Base-by-base conservation (phyloP, 2,888 invertebrate species). In the Sphecodes monilicornis region DNA sequence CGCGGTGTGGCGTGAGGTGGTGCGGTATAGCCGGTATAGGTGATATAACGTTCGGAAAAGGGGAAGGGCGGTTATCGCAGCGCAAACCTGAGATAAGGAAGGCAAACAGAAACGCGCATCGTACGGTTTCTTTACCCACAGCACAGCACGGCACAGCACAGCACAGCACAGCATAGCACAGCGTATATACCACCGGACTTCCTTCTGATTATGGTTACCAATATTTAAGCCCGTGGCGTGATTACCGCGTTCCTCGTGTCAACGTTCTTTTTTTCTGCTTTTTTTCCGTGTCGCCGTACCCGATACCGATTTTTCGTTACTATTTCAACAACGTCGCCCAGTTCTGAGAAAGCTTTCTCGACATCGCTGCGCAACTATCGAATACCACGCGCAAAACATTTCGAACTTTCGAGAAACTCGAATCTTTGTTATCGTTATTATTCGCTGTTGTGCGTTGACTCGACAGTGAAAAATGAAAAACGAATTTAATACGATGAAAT, bases 41-140 rank as follows among this genome's bases (percentile, higher is more conserved):
- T 85, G 80, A 76, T 76, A 77, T 84, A 87, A 83, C 75, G 68
- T 80, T 82, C 79, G 60, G 79, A 60, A 78, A 77, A 76, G 79
- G 76, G 74, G 76, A 78, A 80, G 81, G 85, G 76, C 75, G 83
- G 78, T 90, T 94, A 94, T 94, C 94, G 92, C 92, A 93, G 87
- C 90, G 91, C 92, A 94, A 94, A 94, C 94, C 91, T 91, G 89
- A 93, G 94, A 94, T 94, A 94, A 94, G 93, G 84, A 91, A 90
- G 80, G 92, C 92, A 94, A 94, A 94, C 93, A 94, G 92, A 91
- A 90, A 91, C 92, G 92, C 86, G 87, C 92, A 91, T 92, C 91
- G 91, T 85, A 76, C 83, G 84, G 79, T 88, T 90, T 88, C 91
- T 90, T 87, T 91, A 89, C 90, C 91, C 90, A 90, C 91, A 87